phyloP scores from a whole-genome alignment of 1,140 invertebrate species.

The Berghia stephanieae region DNA sequence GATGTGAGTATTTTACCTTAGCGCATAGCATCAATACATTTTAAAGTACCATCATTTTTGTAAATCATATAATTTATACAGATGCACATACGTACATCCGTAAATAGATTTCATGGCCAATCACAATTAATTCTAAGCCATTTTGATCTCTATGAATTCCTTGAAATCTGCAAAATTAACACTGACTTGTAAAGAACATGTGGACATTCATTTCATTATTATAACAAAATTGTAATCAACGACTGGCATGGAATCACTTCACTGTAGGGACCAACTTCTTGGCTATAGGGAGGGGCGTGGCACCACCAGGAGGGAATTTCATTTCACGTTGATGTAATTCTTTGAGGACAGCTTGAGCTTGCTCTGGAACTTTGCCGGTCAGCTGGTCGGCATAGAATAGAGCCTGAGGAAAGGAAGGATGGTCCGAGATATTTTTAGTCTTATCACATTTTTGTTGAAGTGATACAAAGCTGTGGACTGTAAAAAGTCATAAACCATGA shows the following conservation, averaged over 20 bases:
- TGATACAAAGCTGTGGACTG: not conserved
- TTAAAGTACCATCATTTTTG: too few species aligned
- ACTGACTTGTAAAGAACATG: too few species aligned
- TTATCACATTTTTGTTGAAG: not conserved
- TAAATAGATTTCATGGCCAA: too few species aligned
- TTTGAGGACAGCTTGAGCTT: slow-evolving; percentile 48
- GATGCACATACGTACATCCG: too few species aligned
- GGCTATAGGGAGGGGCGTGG: slow-evolving; percentile 41
- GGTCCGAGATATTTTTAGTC: not conserved
- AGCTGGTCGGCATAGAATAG: slow-evolving; percentile 64
- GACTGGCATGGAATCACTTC: slow-evolving; percentile 5
- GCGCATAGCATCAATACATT: too few species aligned
- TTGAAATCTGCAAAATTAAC: too few species aligned
- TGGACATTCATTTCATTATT: too few species aligned
- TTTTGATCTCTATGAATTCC: too few species aligned
- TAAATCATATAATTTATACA: too few species aligned
- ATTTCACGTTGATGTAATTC: slow-evolving; percentile 46
- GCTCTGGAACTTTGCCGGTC: slow-evolving; percentile 44
- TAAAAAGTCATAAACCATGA: not conserved
- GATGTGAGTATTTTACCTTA: too few species aligned
- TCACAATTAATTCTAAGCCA: too few species aligned
- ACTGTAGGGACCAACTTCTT: slow-evolving; percentile 43
- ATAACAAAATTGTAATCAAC: not conserved
- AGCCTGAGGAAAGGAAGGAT: slow-evolving; percentile 46
- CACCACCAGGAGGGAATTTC: slow-evolving; percentile 36